Percentiles rank a stretch among this genome's conserved stretches.
Evolutionary conservation across 2,113 vertebrate species (phyloP).

Genomic region (Corythaeola cristata): DNA sequence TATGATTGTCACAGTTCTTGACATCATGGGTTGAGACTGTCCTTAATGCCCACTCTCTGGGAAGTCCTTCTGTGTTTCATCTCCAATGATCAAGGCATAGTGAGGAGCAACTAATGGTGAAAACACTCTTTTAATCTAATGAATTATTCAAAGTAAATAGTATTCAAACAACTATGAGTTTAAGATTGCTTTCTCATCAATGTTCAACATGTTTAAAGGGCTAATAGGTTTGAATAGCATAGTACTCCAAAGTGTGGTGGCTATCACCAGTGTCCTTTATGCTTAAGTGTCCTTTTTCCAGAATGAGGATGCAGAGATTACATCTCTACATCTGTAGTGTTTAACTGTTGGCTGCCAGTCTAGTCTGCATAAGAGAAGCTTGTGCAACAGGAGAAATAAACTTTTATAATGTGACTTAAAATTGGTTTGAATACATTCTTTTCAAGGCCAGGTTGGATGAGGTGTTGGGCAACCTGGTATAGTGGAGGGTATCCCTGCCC

Average conservation of each 20-base stretch:
- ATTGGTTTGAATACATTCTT: not conserved
- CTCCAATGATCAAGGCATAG: not conserved
- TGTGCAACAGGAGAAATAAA: not conserved
- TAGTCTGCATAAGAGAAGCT: not conserved
- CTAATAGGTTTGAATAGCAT: not conserved
- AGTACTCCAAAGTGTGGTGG: not conserved
- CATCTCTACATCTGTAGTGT: fast-evolving
- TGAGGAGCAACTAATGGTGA: not conserved
- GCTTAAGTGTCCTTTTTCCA: not conserved
- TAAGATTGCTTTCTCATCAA: not conserved
- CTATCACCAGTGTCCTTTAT: not conserved
- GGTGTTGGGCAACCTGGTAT: too few relatives aligned
- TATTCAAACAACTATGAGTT: not conserved
- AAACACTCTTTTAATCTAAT: not conserved
- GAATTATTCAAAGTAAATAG: not conserved
- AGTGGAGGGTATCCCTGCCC: too few relatives aligned
- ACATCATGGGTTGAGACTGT: not conserved
- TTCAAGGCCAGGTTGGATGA: not conserved
- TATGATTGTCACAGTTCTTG: too few relatives aligned
- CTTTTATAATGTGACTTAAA: not conserved
- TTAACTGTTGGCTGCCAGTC: not conserved
- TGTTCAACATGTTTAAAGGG: not conserved
- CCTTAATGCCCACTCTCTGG: not conserved
- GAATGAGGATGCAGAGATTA: not conserved
- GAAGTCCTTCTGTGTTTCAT: not conserved